Evolutionary conservation across 2,797 vertebrate species (phyloP).

Genomic region (Liasis olivaceus): DNA sequence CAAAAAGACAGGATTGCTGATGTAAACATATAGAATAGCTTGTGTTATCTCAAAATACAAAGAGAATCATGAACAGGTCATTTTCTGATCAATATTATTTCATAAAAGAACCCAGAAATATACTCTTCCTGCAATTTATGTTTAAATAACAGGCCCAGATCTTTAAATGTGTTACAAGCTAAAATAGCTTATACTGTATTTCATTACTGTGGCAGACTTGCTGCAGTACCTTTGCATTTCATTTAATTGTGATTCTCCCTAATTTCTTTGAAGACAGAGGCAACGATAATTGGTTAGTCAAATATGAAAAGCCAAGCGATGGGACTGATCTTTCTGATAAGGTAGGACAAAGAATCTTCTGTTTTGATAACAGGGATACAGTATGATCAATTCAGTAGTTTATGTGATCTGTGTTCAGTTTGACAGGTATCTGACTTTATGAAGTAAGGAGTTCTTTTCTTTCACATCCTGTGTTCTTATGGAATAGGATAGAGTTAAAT

Average conservation of each 20-base stretch:
- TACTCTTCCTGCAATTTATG: neutral
- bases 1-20: too few relatives aligned
- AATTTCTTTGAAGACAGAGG: slow-evolving; percentile 84
- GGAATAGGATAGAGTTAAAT: neutral
- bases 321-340: slow-evolving; percentile 71
- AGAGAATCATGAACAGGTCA: neutral
- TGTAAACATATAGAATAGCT: neutral
- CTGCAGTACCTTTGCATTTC: slow-evolving; percentile 8
- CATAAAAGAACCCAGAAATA: neutral
- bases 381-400: neutral
- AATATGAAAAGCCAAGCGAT: slow-evolving; percentile 86
- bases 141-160: neutral
- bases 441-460: neutral
- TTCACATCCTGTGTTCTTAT: neutral
- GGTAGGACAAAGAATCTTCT: slow-evolving; percentile 68
- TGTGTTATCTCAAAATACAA: neutral
- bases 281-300: slow-evolving; percentile 98
- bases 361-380: neutral
- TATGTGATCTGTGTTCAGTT: neutral
- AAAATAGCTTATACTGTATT: neutral
- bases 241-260: slow-evolving; percentile 17
- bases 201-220: neutral
- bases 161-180: neutral
- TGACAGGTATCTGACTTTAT: neutral
- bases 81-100: neutral